A percentile compares a stretch with the other conserved stretches of the same genome.
phyloP scores from a whole-genome alignment of 2,113 vertebrate species.

The Galbula dea region DNA sequence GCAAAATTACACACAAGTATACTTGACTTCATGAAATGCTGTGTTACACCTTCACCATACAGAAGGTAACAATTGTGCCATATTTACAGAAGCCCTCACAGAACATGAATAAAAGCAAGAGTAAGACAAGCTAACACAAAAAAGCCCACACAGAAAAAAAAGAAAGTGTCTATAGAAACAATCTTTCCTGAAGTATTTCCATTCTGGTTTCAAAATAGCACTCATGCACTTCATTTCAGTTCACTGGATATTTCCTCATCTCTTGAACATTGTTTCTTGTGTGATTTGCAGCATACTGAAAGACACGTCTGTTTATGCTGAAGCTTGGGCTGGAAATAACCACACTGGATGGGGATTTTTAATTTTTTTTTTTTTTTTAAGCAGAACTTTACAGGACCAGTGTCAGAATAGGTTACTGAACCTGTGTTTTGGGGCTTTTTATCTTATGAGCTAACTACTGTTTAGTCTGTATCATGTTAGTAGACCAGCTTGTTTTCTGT shows the following conservation, averaged over 20 bases:
- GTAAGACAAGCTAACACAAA: not conserved
- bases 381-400: not conserved
- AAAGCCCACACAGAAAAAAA: not conserved
- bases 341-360: not conserved
- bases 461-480: not conserved
- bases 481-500: not conserved
- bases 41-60: not conserved
- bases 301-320: not conserved
- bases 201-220: not conserved
- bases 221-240: not conserved
- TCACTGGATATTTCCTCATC: not conserved
- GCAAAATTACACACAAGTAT: not conserved
- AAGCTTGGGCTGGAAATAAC: not conserved
- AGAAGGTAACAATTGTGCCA: not conserved
- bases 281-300: not conserved
- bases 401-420: not conserved
- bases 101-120: not conserved
- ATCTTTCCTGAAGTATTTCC: not conserved
- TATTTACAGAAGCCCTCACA: not conserved
- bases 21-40: not conserved
- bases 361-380: not conserved
- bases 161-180: not conserved
- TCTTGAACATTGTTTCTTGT: not conserved
- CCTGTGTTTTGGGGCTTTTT: not conserved
- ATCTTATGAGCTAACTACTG: not conserved